These are phyloP conservation scores for Deroplatys truncata DNA, from an alignment of 2,888 invertebrate species.

Conservation along the genomic window DNA sequence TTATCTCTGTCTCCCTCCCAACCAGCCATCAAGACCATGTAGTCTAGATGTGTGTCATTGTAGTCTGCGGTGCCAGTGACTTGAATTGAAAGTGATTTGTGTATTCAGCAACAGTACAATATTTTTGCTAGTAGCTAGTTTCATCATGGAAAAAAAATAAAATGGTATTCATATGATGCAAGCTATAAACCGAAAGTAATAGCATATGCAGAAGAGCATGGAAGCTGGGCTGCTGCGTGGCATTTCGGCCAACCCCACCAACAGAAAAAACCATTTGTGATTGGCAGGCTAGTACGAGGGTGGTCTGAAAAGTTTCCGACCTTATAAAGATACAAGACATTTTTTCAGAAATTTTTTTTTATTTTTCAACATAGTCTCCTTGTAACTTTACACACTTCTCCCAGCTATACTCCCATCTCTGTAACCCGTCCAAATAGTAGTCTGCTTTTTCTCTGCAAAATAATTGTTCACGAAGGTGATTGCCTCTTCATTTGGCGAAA, in stretches of 20 bases:
- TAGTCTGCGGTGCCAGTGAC: neutral
- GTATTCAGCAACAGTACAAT: neutral
- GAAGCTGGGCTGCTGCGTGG: neutral
- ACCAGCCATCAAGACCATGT: neutral
- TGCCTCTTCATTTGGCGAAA: too few species aligned
- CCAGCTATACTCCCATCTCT: too few species aligned
- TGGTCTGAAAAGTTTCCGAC: too few species aligned
- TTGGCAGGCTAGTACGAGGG: neutral
- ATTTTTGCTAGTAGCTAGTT: neutral
- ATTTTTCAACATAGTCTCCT: too few species aligned
- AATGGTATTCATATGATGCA: neutral
- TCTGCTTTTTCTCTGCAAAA: too few species aligned
- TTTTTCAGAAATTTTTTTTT: too few species aligned
- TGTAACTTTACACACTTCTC: too few species aligned
- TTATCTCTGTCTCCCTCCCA: neutral
- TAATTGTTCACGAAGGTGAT: too few species aligned
- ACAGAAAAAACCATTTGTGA: neutral
- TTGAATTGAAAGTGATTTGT: neutral
- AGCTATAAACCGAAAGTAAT: neutral
- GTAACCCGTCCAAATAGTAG: too few species aligned
- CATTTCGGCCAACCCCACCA: neutral
- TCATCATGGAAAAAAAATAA: neutral
- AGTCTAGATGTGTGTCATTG: neutral
- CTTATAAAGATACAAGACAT: too few species aligned
- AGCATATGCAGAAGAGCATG: neutral